phyloP scores from a whole-genome alignment of 2,797 vertebrate species.

The Myioborus miniatus region DNA sequence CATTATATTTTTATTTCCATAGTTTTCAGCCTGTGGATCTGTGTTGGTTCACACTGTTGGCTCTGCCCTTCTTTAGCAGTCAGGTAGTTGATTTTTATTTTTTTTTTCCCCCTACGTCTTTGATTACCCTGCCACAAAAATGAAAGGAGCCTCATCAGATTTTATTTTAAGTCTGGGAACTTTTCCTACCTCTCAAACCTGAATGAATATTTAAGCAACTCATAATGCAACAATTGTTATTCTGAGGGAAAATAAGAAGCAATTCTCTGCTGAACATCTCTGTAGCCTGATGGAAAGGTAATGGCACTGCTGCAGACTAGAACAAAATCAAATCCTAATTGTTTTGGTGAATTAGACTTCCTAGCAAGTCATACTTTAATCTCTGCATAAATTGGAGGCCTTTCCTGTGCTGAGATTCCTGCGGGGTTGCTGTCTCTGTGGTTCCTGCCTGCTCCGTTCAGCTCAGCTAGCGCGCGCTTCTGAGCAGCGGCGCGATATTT shows the following conservation, averaged over 20 bases:
- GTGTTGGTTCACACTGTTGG: not conserved
- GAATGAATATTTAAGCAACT: constrained; percentile 58
- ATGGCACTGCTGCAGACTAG: constrained; percentile 58
- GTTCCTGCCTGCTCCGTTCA: constrained; percentile 62
- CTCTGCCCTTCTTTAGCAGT: not conserved
- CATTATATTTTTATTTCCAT: not conserved
- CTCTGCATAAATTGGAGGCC: constrained; percentile 65
- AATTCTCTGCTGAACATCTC: constrained; percentile 13
- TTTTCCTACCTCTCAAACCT: not conserved
- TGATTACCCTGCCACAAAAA: constrained; percentile 24
- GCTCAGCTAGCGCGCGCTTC: constrained; percentile 55
- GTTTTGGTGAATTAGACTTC: constrained; percentile 71
- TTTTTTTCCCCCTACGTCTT: not conserved
- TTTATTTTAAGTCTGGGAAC: constrained; percentile 39
- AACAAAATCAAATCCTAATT: constrained; percentile 73
- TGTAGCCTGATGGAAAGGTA: constrained; percentile 66
- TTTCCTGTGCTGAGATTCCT: constrained; percentile 67
- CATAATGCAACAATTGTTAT: constrained; percentile 54
- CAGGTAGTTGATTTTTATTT: not conserved
- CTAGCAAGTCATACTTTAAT: constrained; percentile 51
- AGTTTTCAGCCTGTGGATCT: not conserved
- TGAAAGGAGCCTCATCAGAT: constrained; percentile 46
- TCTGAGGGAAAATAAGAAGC: constrained; percentile 42
- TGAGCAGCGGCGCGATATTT: constrained; percentile 72
- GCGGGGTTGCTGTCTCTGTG: constrained; percentile 51